Evolutionary conservation across 1,140 invertebrate species (phyloP).

Genomic region (Dendrolimus punctatus): DNA sequence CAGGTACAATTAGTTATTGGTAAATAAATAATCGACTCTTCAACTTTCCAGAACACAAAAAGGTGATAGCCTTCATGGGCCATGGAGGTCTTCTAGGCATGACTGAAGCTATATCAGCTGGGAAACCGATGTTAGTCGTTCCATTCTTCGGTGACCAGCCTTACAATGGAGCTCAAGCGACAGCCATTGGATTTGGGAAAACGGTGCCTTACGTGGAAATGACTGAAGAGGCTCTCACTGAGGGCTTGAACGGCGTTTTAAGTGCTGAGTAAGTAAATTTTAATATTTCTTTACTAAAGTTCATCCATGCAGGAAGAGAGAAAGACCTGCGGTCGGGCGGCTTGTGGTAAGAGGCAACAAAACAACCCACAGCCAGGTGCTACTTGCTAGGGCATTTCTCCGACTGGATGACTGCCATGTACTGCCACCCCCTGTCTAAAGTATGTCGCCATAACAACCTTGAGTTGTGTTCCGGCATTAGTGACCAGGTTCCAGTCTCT

Average conservation of each 20-base stretch:
- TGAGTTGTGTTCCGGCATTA: too few species aligned
- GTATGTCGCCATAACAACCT: too few species aligned
- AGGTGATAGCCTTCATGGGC: conserved; percentile 76
- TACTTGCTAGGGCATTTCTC: too few species aligned
- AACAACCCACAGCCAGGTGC: too few species aligned
- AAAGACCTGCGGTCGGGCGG: too few species aligned
- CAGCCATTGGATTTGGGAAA: conserved; percentile 44
- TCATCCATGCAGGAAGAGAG: too few species aligned
- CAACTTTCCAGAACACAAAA: conserved; percentile 73
- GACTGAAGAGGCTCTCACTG: conserved; percentile 45
- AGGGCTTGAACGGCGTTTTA: conserved; percentile 51
- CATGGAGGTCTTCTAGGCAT: conserved; percentile 80
- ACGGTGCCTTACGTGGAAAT: conserved; percentile 42
- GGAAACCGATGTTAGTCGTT: conserved; percentile 77
- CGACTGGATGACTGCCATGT: too few species aligned
- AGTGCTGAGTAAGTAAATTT: conserved; percentile 60
- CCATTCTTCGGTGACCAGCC: conserved; percentile 76
- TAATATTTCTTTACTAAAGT: conserved; percentile 5
- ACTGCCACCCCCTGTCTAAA: too few species aligned
- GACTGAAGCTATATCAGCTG: conserved; percentile 75
- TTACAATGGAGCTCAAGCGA: conserved; percentile 62
- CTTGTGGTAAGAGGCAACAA: too few species aligned
- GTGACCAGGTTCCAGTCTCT: too few species aligned
- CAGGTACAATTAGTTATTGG: not conserved
- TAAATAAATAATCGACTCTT: not conserved